Conservation (phyloP, 2,888 invertebrate species). For the Dromius quadrimaculatus region DNA sequence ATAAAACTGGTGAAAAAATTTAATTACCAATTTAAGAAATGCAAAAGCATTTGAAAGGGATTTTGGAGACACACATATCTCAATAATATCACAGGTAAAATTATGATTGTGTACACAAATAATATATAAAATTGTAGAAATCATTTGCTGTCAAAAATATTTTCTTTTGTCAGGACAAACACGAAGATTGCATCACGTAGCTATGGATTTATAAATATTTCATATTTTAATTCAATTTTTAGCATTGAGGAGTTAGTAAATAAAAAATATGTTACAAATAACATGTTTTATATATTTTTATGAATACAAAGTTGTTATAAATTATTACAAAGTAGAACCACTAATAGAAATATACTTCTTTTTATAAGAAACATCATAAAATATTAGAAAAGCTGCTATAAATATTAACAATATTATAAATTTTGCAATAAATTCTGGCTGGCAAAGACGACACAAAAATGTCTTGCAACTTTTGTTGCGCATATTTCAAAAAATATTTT, state of each 20-base stretch:
- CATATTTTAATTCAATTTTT: background rate
- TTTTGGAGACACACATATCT: slow-evolving; percentile 29
- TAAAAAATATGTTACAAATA: slow-evolving; percentile 46
- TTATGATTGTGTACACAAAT: slow-evolving; percentile 34
- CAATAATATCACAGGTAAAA: slow-evolving; percentile 28
- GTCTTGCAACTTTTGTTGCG: no score
- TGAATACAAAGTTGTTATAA: slow-evolving; percentile 52
- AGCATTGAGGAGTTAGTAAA: slow-evolving; percentile 5
- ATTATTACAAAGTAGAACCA: slow-evolving; percentile 52
- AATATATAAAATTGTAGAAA: slow-evolving; percentile 31
- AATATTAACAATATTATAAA: slow-evolving; percentile 50
- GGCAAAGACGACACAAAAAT: slow-evolving; percentile 6
- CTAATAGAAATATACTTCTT: slow-evolving; percentile 52
- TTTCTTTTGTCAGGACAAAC: slow-evolving; percentile 33
- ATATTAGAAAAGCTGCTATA: slow-evolving; percentile 53
- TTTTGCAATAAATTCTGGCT: slow-evolving; percentile 34
- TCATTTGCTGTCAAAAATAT: slow-evolving; percentile 43
- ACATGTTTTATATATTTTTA: slow-evolving; percentile 52
- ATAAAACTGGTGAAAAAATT: background rate
- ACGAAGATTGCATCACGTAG: background rate
- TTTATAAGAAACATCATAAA: slow-evolving; percentile 51
- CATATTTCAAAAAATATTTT: no score
- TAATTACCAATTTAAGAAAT: slow-evolving; percentile 47
- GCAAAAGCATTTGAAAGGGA: slow-evolving; percentile 44
- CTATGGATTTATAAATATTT: slow-evolving; percentile 1